Percentiles rank a stretch among this genome's conserved stretches.
Evolutionary conservation across 1,140 invertebrate species (phyloP).

Genomic region (Glomeris maerens): DNA sequence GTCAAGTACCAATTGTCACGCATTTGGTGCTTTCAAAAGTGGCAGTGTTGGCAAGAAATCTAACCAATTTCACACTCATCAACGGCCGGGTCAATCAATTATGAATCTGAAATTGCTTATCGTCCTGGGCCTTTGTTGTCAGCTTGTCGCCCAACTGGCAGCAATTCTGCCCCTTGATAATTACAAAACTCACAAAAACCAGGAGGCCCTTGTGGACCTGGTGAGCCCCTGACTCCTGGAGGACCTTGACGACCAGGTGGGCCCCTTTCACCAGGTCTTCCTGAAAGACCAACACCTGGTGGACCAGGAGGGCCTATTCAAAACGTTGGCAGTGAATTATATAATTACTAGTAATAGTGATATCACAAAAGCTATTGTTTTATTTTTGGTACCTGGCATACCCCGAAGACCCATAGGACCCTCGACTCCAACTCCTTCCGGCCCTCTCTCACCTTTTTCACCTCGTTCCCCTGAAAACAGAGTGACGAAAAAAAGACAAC

Average conservation of each 20-base stretch:
- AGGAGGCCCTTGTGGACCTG: slow-evolving; percentile 40
- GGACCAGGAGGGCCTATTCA: slow-evolving; percentile 43
- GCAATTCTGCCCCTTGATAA: slow-evolving; percentile 10
- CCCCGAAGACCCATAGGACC: slow-evolving; percentile 50
- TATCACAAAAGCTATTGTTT: no score
- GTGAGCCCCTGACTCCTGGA: slow-evolving; percentile 18
- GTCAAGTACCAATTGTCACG: no score
- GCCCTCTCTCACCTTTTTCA: slow-evolving; percentile 54
- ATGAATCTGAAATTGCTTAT: no score
- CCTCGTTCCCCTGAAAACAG: slow-evolving; percentile 45
- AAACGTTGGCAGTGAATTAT: no score
- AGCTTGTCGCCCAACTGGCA: not conserved
- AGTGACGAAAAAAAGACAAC: no score
- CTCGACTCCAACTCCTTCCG: slow-evolving; percentile 48
- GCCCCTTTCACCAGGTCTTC: slow-evolving; percentile 43
- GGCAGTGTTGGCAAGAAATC: not conserved
- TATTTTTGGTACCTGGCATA: slow-evolving; percentile 47
- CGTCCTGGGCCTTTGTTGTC: not conserved
- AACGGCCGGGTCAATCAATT: no score
- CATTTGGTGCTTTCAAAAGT: no score
- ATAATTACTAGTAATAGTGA: no score
- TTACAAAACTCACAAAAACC: slow-evolving; percentile 41
- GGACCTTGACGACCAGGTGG: slow-evolving; percentile 34
- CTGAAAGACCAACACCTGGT: slow-evolving; percentile 41
- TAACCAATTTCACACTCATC: no score